These are phyloP conservation scores for Micronycteris hirsuta DNA, from an alignment of 2,113 vertebrate species.

Conservation along the genomic window DNA sequence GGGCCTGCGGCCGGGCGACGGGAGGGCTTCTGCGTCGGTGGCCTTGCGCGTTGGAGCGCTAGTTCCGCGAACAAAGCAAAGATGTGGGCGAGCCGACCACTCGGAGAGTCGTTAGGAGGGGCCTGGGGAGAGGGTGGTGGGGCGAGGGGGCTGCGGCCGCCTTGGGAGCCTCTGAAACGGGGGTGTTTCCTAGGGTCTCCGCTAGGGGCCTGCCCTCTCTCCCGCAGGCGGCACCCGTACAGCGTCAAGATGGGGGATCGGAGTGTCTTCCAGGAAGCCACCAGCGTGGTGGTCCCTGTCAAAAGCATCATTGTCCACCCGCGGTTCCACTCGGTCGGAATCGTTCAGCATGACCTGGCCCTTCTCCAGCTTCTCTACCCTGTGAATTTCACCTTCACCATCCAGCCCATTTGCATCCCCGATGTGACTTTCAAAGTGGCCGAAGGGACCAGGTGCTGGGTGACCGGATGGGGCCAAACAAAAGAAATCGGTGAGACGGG, in stretches of 20 bases:
- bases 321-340: accelerated
- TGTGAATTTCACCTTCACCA: not conserved
- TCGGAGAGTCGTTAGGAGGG: no score
- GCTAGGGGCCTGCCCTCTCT: not conserved
- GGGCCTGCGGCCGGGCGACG: not conserved
- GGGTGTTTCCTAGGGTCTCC: no score
- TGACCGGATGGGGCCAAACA: conserved; percentile 18
- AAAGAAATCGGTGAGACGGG: not conserved
- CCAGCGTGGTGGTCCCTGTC: not conserved
- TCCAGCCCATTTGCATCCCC: conserved; percentile 51
- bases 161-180: no score
- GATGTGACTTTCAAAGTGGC: not conserved
- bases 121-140: no score
- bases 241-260: conserved; percentile 26
- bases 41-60: no score
- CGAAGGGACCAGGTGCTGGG: conserved; percentile 43
- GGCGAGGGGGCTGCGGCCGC: no score
- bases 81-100: no score
- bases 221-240: not conserved
- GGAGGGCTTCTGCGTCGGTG: no score
- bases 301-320: not conserved
- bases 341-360: not conserved
- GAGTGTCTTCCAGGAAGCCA: accelerated
- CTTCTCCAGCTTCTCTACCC: not conserved
- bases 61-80: no score